Base-by-base conservation (phyloP, 2,113 vertebrate genomes). In the Callaeas wilsoni region DNA sequence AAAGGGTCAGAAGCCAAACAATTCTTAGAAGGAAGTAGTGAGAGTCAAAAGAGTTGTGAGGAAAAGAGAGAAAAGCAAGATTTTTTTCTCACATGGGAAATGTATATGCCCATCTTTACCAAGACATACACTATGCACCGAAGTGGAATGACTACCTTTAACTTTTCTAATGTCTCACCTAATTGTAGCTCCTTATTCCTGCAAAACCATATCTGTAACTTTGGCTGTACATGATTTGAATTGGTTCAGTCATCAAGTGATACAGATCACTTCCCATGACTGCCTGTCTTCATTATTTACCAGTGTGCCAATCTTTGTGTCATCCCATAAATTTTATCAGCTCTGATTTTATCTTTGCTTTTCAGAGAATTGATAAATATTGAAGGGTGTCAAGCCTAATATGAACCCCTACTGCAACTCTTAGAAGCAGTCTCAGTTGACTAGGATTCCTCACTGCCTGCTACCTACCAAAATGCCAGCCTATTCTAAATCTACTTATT, bases 211-310 rank as follows among this genome's bases (percentile, higher is more conserved):
- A 87, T 27, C 18, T 84, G 16, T 63, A 55, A 52, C 56, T 92
- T 84, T 87, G 39, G 14, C 50, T 90, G 4, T 86, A 67, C 30
- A 26, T 59, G 46, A 55, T 71, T 88, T 90, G 79, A 90, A 91
- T 70, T 2, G 0, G 35, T 83, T 85, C 80, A 92, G 83, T 52
- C 91, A 81, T 93, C 83, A 87, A 89, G 52, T 41, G 80, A 68
- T 81, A 74, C 64, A 87, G 86, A 94, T 92, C 83, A 92, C 52
- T 93, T 94, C 77, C 55, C 59, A 53, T 95, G 92, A 89, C 95
- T 96, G 86, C 83, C 76, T 95, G 86, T 92, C 95, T 92, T 86
- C 85, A 80, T 88, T 93, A 94, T 93, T 95, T 94, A 84, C 92
- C 33, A 35, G 55, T 73, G 50, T 93, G 90, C 67, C 92, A 97